Base-by-base conservation (phyloP, 2,113 vertebrate species). In the Rallus limicola region DNA sequence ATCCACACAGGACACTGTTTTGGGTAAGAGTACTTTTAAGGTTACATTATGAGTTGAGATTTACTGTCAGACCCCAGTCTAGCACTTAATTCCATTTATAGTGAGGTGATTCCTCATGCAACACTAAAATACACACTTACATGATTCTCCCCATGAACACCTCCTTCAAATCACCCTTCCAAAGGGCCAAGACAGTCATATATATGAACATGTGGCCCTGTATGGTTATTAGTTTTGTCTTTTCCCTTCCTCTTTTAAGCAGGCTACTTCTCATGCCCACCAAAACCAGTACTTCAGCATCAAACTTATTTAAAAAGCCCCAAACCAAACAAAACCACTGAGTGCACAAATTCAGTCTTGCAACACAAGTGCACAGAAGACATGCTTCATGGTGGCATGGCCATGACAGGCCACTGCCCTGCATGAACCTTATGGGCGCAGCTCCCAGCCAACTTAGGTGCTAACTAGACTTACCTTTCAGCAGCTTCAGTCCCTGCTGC, bases 21-120 rank as follows among this genome's bases (percentile, higher is more conserved):
- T 8, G 11, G 21, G 21, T 26, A 36, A 55, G 12, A 40, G 18
- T 3, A 5, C 10, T 64, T 59, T 89, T 42, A 48, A 79, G 48
- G 33, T 34, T 46, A 29, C 12, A 3, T 15, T 53, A 52, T 0
- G 3, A 72, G 40, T 8, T 0, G 0, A 60, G 67, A 48, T 59
- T 25, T 70, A 34, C 69, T 68, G 25, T 52, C 56, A 72, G 58
- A 62, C 3, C 10, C 50, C 63, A 70, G 13, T 9, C 28, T 36
- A 17, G 21, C n/a, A 25, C 26, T 53, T 42, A 42, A 20, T 25
- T 48, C 50, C 24, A n/a, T 38, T 70, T 62, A 38, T 13, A 62
- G 65, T 20, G 29, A 8, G 4, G 5, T 17, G 7, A 75, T 46
- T 63, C 29, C 34, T 76, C 24, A 10, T 11, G 11, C 34, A 10